Evolutionary conservation across 2,888 invertebrate species (phyloP), one percentile per base, ranked within the genome.

Genomic region (Andrena fulva): DNA sequence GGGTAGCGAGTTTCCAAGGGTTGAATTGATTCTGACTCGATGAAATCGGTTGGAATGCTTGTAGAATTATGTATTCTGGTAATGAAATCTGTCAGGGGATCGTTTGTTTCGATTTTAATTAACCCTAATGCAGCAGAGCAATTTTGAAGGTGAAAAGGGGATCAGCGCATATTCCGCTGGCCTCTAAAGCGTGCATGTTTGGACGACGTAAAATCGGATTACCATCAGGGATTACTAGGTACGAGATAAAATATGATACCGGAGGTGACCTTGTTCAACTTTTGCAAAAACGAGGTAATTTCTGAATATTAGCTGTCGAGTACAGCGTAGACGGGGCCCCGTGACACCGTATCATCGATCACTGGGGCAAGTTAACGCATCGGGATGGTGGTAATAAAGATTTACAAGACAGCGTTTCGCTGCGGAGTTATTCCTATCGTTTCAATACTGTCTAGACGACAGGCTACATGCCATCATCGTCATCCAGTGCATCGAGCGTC

Each of bases 311-410:
- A 67, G 52, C 20, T 33, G 12, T 69, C 35, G 35, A 27, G 48
- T 74, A 69, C 54, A 54, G 60, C 68, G 77, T 80, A 69, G 76
- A 76, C 67, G 48, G 68, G 67, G 64, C 66, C 74, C 50, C 77
- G 63, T 66, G 69, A 78, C 68, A 66, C 27, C 42, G 72, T 27
- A 71, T 74, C 75, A 78, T 79, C 83, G 82, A 73, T 85, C 75
- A 85, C 31, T 6, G 27, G 67, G 60, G 66, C 42, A 52, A 33
- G 50, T 70, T 10, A 66, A 66, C 52, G 56, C 6, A 72, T 60
- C 62, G 69, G 16, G 52, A 79, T 71, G 73, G 54, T 48, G 24
- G 31, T 79, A 77, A 77, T 79, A 77, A 83, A 82, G 86, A 85
- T 82, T 77, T 74, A 80, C 77, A 48, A 72, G 66, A 29, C 33